phyloP scores from a whole-genome alignment of 2,797 vertebrate species.

The Enteromius thamalakanensis region DNA sequence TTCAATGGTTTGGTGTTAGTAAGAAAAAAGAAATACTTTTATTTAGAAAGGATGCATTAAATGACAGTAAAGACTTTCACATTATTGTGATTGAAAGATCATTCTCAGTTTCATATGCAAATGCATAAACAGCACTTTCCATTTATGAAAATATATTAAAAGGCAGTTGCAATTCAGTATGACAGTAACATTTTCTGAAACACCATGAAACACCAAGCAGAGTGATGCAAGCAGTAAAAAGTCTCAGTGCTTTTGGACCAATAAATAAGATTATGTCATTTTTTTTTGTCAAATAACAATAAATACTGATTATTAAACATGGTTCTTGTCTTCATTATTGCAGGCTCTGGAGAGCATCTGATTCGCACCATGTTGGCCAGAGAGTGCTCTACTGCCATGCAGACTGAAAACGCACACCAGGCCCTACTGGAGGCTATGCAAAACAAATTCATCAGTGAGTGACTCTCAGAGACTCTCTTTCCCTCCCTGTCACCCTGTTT shows the following conservation, averaged over 20 bases:
- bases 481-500: slow-evolving; percentile 43
- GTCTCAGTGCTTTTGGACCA: not conserved
- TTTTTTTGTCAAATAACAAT: not conserved
- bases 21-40: too few species aligned
- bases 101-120: not conserved
- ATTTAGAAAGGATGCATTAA: too few species aligned
- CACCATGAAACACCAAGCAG: not conserved
- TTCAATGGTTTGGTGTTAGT: not conserved
- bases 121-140: not conserved
- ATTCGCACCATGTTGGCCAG: slow-evolving; percentile 96
- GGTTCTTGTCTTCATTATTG: slow-evolving; percentile 47
- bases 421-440: slow-evolving; percentile 98
- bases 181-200: not conserved
- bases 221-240: not conserved
- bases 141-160: not conserved
- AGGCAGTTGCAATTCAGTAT: not conserved
- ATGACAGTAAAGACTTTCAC: not conserved
- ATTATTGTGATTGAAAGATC: not conserved
- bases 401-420: slow-evolving; percentile 96
- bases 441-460: slow-evolving; percentile 99
- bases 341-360: slow-evolving; percentile 98
- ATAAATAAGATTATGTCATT: too few species aligned
- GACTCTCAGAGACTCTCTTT: not conserved
- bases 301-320: not conserved
- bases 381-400: slow-evolving; percentile 96